A percentile compares a stretch with the other conserved stretches of the same genome.
These are phyloP conservation scores for Gambelia wislizenii DNA, from an alignment of 2,797 vertebrate species.

Conservation along the genomic window DNA sequence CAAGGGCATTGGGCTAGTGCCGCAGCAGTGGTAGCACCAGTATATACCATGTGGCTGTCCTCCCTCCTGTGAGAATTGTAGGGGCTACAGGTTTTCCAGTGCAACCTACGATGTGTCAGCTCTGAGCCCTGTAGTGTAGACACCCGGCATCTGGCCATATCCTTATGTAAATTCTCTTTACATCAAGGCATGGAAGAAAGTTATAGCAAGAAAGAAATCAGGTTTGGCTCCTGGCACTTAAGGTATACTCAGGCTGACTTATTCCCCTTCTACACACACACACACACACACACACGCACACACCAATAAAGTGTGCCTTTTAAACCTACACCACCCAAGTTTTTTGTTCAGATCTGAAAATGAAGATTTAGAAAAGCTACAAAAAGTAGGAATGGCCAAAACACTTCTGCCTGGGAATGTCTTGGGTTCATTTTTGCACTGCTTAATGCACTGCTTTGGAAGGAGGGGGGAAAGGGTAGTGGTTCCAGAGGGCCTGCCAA, in stretches of 20 bases:
- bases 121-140: background rate
- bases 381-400: background rate
- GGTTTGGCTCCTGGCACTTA: slow-evolving; percentile 10
- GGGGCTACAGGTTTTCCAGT: background rate
- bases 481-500: slow-evolving; percentile 42
- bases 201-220: background rate
- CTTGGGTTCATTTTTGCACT: slow-evolving; percentile 52
- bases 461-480: too few species aligned
- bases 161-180: background rate
- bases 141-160: background rate
- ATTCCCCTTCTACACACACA: slow-evolving; percentile 22
- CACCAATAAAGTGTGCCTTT: background rate
- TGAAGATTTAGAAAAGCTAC: background rate
- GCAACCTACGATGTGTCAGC: background rate
- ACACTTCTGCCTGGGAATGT: slow-evolving; percentile 28
- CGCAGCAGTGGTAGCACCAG: background rate
- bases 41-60: background rate
- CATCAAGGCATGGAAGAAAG: background rate
- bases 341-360: background rate
- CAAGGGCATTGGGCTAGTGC: background rate
- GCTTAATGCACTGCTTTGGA: slow-evolving; percentile 45
- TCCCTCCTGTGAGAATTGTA: background rate
- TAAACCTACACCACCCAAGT: background rate
- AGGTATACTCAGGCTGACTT: background rate
- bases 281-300: too few species aligned